Evolutionary conservation across 2,888 invertebrate genomes (phyloP).

Genomic region (Philaethria dido): DNA sequence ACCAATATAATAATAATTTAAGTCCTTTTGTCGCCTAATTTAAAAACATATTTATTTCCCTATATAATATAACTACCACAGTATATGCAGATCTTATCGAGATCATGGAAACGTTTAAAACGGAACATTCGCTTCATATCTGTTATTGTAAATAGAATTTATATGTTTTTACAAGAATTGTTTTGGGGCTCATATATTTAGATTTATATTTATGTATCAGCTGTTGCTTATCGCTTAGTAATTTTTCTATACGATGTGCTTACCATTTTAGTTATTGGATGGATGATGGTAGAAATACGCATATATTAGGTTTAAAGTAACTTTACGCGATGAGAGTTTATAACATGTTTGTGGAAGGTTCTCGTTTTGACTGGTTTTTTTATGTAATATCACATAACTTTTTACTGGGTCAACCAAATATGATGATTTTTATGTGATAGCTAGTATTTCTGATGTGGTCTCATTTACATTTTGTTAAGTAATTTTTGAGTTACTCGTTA

Average conservation of each 20-base stretch:
- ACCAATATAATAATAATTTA: too few relatives aligned
- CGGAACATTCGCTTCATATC: slow-evolving; percentile 28
- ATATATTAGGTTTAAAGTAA: background rate
- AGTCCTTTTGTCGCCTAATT: too few relatives aligned
- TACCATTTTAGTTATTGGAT: slow-evolving; percentile 6
- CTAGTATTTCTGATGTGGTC: too few relatives aligned
- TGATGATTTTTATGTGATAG: too few relatives aligned
- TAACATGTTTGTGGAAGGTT: background rate
- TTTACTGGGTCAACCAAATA: too few relatives aligned
- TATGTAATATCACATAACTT: too few relatives aligned
- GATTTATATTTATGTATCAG: slow-evolving; percentile 26
- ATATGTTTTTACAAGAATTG: slow-evolving; percentile 13
- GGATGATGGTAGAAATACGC: background rate
- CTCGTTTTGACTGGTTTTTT: too few relatives aligned
- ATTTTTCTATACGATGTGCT: slow-evolving; percentile 1
- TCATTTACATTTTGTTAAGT: too few relatives aligned
- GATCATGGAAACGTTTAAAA: slow-evolving; percentile 24
- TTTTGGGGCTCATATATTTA: slow-evolving; percentile 20
- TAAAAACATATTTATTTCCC: too few relatives aligned
- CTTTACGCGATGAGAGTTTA: background rate
- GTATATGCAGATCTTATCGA: slow-evolving; percentile 27
- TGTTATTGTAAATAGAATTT: slow-evolving; percentile 33
- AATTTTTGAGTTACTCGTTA: too few relatives aligned
- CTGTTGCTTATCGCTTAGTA: slow-evolving; percentile 18
- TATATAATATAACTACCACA: too few relatives aligned